Base-by-base conservation (phyloP, 2,797 vertebrate species). In the Microcaecilia unicolor region DNA sequence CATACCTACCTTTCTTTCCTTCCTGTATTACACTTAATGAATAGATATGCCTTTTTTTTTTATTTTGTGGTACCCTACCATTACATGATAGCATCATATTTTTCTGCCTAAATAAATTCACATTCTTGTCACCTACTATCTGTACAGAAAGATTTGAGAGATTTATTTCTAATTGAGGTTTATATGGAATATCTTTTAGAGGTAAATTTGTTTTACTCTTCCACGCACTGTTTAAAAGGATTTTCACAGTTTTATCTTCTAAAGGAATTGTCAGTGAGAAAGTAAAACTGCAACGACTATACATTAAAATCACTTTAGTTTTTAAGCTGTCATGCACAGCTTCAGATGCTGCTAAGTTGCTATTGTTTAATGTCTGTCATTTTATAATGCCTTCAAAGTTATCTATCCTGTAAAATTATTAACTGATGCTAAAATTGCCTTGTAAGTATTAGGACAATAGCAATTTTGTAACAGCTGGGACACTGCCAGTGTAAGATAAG, bases 161-260 rank as follows among this genome's bases (percentile, higher is more conserved):
- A 83, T 86, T 85, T 36, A 80, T 76, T 83, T 67, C 75, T 86
- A 86, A 90, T 86, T 85, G 80, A 76, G 72, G 80, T 77, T 81
- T 83, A 78, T 80, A 76, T 73, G 68, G 75, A 81, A 80, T 80
- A 80, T 85, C 78, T 86, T 87, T 92, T 86, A 83, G 85, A 84
- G 74, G 80, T 72, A 88, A 92, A 91, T 87, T 90, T 93, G 87
- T 92, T 92, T 89, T 87, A 86, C 90, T 91, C 89, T 90, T 89
- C 88, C 60, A 58, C 76, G 49, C 64, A 67, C 85, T 86, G 89
- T 93, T 90, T 92, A 87, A 86, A 89, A 82, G 80, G 83, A 79
- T 78, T 87, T 86, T 87, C 78, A 76, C 83, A 85, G 89, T 91
- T 87, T 89, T 87, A 88, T 82, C 80, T 81, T 85, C 54, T 76